Base-by-base conservation (phyloP, 2,888 invertebrate genomes). In the Syritta pipiens region DNA sequence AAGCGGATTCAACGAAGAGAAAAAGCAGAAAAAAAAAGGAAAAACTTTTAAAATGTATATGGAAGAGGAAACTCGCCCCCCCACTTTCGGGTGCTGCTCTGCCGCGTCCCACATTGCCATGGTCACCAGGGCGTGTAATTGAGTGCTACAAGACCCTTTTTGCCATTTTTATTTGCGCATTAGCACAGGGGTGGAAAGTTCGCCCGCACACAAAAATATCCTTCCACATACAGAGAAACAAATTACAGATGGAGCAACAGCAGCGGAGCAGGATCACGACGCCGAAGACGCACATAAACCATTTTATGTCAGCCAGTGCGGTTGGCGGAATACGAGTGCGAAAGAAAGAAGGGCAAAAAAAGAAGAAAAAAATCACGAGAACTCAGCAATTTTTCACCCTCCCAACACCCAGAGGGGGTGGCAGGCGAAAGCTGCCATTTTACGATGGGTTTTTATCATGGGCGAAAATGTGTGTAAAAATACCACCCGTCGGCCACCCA, bases 81-180 rank as follows among this genome's bases (percentile, higher is more conserved):
- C 42, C 67, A 74, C 49, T 55, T 42, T 42, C 53, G 68, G 32
- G 22, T 44, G 55, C 51, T 63, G 42, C 42, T 35, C 60, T 28
- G 40, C 60, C 24, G 24, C 37, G 24, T 14, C 55, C 55, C 71
- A 77, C 63, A 63, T 72, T 59, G 35, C 63, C 63, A 75, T 87
- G 88, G 88, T 88, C 88, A 87, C 86, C 87, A 84, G 87, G 88
- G 88, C 88, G 88, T 88, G 87, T 88, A 88, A 88, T 88, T 88
- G 88, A 88, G 88, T 88, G 88, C 87, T 87, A 88, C 88, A 87
- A 87, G 86, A 86, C 86, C 87, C 87, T 87, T 88, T 82, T 88
- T 88, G 88, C 88, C 88, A 87, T 87, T 88, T 88, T 88, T 88
- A 87, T 87, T 87, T 88, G 88, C 87, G 86, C 88, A 87, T 87